Conservation (phyloP, 2,113 vertebrate species). For the Prochilodus magdalenae region DNA sequence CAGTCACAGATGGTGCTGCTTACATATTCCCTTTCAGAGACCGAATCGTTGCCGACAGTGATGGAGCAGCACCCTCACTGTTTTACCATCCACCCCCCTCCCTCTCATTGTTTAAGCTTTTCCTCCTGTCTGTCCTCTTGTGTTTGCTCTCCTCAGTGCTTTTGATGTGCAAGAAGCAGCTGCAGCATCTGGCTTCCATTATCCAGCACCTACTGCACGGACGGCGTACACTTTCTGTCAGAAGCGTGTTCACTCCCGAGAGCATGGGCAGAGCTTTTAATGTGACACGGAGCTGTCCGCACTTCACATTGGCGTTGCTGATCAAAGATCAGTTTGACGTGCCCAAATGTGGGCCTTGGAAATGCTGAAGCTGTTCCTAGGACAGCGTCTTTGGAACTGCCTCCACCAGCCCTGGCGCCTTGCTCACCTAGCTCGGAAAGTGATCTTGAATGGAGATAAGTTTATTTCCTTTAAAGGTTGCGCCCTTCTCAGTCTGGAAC, state of each 20-base stretch:
- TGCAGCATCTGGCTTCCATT: conserved; percentile 42
- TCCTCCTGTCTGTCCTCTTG: conserved; percentile 50
- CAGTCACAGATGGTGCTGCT: conserved; percentile 59
- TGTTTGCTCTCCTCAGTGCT: conserved; percentile 47
- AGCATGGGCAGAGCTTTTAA: background rate
- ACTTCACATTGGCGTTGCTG: background rate
- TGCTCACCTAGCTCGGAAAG: conserved; percentile 37
- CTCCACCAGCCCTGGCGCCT: conserved; percentile 19
- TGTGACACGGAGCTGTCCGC: background rate
- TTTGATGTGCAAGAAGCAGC: conserved; percentile 45
- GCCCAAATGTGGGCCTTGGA: background rate
- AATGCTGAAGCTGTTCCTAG: background rate
- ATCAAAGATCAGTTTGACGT: background rate
- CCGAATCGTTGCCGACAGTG: conserved; percentile 34
- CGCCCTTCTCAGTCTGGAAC: conserved; percentile 39
- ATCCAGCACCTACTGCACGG: conserved; percentile 36
- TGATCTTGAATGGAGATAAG: conserved; percentile 39
- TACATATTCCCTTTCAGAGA: conserved; percentile 46
- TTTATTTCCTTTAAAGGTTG: conserved; percentile 51
- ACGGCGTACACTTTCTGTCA: conserved; percentile 17
- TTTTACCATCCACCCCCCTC: conserved; percentile 22
- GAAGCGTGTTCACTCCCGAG: background rate
- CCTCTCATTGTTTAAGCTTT: conserved; percentile 46
- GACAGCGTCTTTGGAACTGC: background rate
- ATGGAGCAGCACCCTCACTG: conserved; percentile 39